Conservation (phyloP, 2,888 invertebrate species). For the Hyposoter dolosus region DNA sequence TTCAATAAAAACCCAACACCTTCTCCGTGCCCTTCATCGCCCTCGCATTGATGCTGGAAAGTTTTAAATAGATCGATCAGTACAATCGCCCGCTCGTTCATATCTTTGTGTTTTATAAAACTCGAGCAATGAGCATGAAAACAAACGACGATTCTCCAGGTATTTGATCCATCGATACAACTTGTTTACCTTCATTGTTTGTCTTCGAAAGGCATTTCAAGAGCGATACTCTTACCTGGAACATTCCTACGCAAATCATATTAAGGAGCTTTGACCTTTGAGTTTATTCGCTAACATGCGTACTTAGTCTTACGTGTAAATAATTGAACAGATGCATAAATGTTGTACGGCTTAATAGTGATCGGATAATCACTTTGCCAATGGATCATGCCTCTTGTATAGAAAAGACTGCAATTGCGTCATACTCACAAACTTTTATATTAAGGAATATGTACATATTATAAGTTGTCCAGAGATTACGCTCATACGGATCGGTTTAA, state of each 20-base stretch:
- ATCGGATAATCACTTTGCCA: slow-evolving; percentile 7
- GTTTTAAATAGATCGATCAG: background rate
- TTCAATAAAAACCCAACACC: slow-evolving; percentile 69
- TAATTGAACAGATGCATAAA: slow-evolving; percentile 47
- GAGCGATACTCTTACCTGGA: background rate
- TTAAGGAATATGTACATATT: background rate
- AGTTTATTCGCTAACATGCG: slow-evolving; percentile 32
- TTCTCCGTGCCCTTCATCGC: background rate
- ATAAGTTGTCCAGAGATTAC: slow-evolving; percentile 7
- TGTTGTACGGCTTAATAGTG: slow-evolving; percentile 38
- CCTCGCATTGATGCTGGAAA: background rate
- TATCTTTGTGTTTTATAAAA: background rate
- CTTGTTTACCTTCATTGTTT: background rate
- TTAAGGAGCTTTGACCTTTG: slow-evolving; percentile 37
- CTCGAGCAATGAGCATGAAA: background rate
- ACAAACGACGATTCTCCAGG: background rate
- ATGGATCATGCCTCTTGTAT: background rate
- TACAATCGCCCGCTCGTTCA: background rate
- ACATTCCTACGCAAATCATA: background rate
- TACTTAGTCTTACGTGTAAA: slow-evolving; percentile 53
- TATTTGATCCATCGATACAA: background rate
- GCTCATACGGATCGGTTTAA: slow-evolving; percentile 7
- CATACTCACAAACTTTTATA: slow-evolving; percentile 7
- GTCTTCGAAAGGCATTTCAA: background rate
- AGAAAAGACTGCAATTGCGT: slow-evolving; percentile 55